A percentile compares a stretch with the other conserved stretches of the same genome.
phyloP scores from a whole-genome alignment of 2,797 vertebrate genomes.

The Streptopelia turtur region DNA sequence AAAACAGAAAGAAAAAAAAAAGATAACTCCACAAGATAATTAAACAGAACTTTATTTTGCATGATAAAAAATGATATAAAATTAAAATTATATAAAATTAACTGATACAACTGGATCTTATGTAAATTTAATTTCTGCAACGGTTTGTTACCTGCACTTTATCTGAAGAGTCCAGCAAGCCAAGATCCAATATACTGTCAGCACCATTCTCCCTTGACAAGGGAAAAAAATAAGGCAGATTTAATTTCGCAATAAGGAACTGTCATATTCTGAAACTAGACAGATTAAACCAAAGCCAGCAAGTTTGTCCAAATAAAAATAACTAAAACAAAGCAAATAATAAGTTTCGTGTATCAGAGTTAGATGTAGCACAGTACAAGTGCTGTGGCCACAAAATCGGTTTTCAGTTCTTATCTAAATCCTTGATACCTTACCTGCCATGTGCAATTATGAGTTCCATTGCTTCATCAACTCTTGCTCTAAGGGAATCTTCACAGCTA shows the following conservation, averaged over 20 bases:
- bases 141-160: conserved; percentile 90
- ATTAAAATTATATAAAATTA: too few relatives aligned
- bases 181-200: conserved; percentile 98
- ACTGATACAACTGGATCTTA: not conserved
- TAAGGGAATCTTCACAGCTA: conserved; percentile 96
- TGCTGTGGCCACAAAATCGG: not conserved
- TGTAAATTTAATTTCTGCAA: not conserved
- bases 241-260: not conserved
- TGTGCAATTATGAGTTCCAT: conserved; percentile 99
- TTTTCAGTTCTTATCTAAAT: not conserved
- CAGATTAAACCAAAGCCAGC: not conserved
- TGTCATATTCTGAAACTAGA: not conserved
- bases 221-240: not conserved
- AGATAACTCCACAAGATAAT: not conserved
- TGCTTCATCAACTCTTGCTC: conserved; percentile 97
- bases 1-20: not conserved
- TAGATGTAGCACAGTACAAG: not conserved
- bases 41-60: not conserved
- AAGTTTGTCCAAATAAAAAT: not conserved
- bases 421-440: conserved; percentile 85
- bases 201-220: conserved; percentile 94
- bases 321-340: not conserved
- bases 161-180: conserved; percentile 94
- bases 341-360: not conserved
- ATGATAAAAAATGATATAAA: not conserved